These are phyloP conservation scores for Elymnias hypermnestra DNA, from an alignment of 1,140 invertebrate species.

Conservation along the genomic window DNA sequence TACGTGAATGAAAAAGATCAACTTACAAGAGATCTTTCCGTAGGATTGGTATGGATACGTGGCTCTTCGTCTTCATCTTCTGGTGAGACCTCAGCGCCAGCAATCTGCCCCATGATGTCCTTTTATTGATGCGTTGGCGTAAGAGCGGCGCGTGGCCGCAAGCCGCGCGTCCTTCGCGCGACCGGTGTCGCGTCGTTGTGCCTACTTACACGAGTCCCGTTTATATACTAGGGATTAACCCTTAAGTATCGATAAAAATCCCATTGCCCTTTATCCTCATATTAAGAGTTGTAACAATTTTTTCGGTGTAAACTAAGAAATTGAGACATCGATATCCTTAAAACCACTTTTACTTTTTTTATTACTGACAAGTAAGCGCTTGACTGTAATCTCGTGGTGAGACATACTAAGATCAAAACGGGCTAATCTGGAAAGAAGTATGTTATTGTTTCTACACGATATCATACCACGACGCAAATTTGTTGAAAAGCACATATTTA, in stretches of 20 bases:
- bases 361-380: too few relatives aligned
- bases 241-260: slow-evolving; percentile 24
- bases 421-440: too few relatives aligned
- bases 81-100: slow-evolving; percentile 46
- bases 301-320: too few relatives aligned
- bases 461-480: too few relatives aligned
- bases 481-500: too few relatives aligned
- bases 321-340: not conserved
- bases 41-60: slow-evolving; percentile 52
- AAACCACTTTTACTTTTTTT: too few relatives aligned
- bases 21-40: slow-evolving; percentile 56
- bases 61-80: slow-evolving; percentile 56
- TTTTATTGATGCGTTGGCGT: slow-evolving; percentile 17
- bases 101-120: slow-evolving; percentile 53
- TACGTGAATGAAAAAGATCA: not conserved
- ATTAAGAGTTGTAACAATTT: too few relatives aligned
- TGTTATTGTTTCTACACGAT: too few relatives aligned
- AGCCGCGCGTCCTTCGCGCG: slow-evolving; percentile 62
- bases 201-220: slow-evolving; percentile 30
- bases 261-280: too few relatives aligned
- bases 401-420: too few relatives aligned
- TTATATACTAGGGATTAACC: slow-evolving; percentile 29
- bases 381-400: too few relatives aligned
- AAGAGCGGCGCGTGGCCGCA: slow-evolving; percentile 47
- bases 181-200: slow-evolving; percentile 54